These are phyloP conservation scores for Lagria hirta DNA, from an alignment of 2,888 invertebrate genomes.

Conservation along the genomic window DNA sequence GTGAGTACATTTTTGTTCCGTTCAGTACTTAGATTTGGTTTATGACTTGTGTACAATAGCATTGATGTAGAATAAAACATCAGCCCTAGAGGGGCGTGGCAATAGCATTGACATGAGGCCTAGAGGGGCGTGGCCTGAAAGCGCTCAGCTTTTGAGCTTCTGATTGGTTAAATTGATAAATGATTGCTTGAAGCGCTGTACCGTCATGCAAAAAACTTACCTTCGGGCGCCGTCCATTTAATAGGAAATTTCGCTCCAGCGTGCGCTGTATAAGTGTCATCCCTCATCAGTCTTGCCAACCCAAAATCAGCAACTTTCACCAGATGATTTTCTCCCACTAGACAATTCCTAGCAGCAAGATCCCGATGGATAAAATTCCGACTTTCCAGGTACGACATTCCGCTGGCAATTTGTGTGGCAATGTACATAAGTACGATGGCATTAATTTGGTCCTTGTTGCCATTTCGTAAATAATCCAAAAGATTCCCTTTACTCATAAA, in stretches of 20 bases:
- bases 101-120: no score
- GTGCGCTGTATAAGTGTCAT: slow-evolving; percentile 98
- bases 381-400: slow-evolving; percentile 97
- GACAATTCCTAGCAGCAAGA: slow-evolving; percentile 97
- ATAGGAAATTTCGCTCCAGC: slow-evolving; percentile 99
- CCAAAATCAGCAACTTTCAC: slow-evolving; percentile 99
- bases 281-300: slow-evolving; percentile 94
- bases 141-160: no score
- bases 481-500: slow-evolving; percentile 99
- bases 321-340: slow-evolving; percentile 95
- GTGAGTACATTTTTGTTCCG: no score
- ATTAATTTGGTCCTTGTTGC: slow-evolving; percentile 82
- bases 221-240: slow-evolving; percentile 99
- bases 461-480: slow-evolving; percentile 90
- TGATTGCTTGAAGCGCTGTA: no score
- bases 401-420: slow-evolving; percentile 99
- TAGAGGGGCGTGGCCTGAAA: no score
- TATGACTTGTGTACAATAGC: no score
- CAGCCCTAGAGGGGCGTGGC: no score
- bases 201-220: no score
- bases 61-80: no score
- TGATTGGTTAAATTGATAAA: no score
- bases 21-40: no score
- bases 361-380: slow-evolving; percentile 96
- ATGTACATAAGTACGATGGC: slow-evolving; percentile 98